Conservation (phyloP, 2,888 invertebrate genomes). For the Sympetrum striolatum region DNA sequence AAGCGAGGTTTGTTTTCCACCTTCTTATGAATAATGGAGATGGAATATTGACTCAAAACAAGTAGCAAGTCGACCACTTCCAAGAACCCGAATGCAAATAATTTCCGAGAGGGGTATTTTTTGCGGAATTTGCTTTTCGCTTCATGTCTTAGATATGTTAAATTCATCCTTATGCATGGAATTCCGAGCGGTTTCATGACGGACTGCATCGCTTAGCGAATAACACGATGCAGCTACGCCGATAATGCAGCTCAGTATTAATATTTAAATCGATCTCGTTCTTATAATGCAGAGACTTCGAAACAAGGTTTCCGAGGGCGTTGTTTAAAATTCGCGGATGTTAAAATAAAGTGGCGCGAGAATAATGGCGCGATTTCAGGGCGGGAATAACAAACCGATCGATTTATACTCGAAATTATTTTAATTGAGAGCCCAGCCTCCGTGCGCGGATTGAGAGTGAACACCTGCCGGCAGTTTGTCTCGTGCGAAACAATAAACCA, state of each 20-base stretch:
- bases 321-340: no score
- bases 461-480: background rate
- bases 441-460: background rate
- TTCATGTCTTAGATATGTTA: background rate
- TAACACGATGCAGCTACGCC: no score
- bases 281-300: no score
- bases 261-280: no score
- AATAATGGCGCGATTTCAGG: no score
- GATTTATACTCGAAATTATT: background rate
- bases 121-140: background rate
- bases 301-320: no score
- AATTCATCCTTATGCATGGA: background rate
- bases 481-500: background rate
- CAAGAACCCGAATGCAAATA: background rate
- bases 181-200: background rate
- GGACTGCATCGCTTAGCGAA: no score
- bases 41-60: background rate
- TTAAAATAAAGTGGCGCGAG: no score
- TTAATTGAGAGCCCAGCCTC: background rate
- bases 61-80: background rate
- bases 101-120: background rate
- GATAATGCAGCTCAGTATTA: no score
- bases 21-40: background rate
- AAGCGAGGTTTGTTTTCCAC: background rate
- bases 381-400: background rate